Evolutionary conservation across 1,140 invertebrate species (phyloP).

Genomic region (Maniola jurtina): DNA sequence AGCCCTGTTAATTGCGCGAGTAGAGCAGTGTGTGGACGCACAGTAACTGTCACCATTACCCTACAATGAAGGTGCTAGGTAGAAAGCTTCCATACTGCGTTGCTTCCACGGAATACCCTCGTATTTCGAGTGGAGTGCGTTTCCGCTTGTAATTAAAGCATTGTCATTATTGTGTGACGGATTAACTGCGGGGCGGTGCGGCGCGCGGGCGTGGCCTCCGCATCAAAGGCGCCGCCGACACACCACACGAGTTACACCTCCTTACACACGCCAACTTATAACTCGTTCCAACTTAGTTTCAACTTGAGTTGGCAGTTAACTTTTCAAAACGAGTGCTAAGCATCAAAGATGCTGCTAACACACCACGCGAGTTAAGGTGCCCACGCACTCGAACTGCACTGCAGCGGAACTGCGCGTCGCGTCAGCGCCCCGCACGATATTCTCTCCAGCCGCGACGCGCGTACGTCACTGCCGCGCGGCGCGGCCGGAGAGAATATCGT

Average conservation of each 20-base stretch:
- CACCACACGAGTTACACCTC: constrained; percentile 41
- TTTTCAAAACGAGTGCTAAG: too few relatives aligned
- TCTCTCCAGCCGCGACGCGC: too few relatives aligned
- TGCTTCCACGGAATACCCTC: constrained; percentile 20
- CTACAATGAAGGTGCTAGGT: not conserved
- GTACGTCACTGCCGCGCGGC: too few relatives aligned
- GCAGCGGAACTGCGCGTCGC: too few relatives aligned
- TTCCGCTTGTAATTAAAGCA: constrained; percentile 66
- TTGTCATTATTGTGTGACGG: constrained; percentile 75
- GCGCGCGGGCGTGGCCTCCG: constrained; percentile 54
- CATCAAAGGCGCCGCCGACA: constrained; percentile 66
- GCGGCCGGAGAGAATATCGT: too few relatives aligned
- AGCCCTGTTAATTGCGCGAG: too few relatives aligned
- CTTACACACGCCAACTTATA: not conserved
- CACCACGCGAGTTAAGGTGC: too few relatives aligned
- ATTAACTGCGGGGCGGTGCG: constrained; percentile 52
- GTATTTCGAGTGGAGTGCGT: constrained; percentile 1
- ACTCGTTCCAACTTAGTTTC: not conserved
- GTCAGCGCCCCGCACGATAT: too few relatives aligned
- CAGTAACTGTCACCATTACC: not conserved
- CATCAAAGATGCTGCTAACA: too few relatives aligned
- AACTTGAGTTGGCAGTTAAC: too few relatives aligned
- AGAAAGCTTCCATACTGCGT: constrained; percentile 17
- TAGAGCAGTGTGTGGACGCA: too few relatives aligned
- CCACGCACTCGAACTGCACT: too few relatives aligned